A percentile compares a stretch with the other conserved stretches of the same genome.
These are phyloP conservation scores for Limonius californicus DNA, from an alignment of 1,140 invertebrate species.

Conservation along the genomic window DNA sequence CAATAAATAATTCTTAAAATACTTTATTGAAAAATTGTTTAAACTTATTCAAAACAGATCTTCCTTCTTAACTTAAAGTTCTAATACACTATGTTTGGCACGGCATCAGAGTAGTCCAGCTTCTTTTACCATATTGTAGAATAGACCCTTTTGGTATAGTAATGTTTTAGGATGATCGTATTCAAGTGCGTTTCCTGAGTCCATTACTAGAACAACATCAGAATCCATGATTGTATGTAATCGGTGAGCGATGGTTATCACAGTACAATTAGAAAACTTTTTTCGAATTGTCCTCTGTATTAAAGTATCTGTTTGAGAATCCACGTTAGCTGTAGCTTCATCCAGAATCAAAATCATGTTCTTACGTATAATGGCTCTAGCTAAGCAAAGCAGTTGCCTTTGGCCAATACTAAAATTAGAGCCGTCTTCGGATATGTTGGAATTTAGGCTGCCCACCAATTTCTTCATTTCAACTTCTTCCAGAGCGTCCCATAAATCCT, in stretches of 20 bases:
- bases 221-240: constrained; percentile 38
- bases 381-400: constrained; percentile 63
- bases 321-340: constrained; percentile 55
- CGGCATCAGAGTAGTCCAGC: constrained; percentile 48
- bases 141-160: constrained; percentile 57
- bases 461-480: constrained; percentile 45
- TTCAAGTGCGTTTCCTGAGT: constrained; percentile 62
- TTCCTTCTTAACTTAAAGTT: too few species aligned
- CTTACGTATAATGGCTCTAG: constrained; percentile 67
- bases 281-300: constrained; percentile 61
- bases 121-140: constrained; percentile 67
- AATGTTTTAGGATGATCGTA: constrained; percentile 68
- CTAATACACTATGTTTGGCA: too few species aligned
- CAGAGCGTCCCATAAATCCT: constrained; percentile 40
- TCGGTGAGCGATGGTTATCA: constrained; percentile 55
- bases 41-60: too few species aligned
- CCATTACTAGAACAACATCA: constrained; percentile 69
- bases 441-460: constrained; percentile 34
- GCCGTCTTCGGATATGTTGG: constrained; percentile 59
- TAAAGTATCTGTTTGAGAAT: not conserved
- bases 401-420: constrained; percentile 55
- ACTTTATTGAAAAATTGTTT: too few species aligned
- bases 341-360: constrained; percentile 77
- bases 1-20: too few species aligned
- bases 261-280: constrained; percentile 68